Base-by-base conservation (phyloP, 53 echinoderm and acorn worm species). In the Antedon mediterranea region DNA sequence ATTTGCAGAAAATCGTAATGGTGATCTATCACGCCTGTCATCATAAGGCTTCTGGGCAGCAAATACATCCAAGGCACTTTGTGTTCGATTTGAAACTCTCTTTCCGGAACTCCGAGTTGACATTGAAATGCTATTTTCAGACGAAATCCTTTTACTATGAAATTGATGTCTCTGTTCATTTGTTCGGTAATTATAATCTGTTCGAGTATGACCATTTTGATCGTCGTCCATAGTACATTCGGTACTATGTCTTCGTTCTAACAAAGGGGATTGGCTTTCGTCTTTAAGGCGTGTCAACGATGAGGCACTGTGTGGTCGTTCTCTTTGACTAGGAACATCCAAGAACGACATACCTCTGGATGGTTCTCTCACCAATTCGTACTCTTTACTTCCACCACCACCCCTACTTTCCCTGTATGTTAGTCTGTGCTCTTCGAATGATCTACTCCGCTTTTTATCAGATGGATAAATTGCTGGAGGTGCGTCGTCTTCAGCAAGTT, bases 41-140 rank as follows among this genome's bases (percentile, higher is more conserved):
- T 44, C 76, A 20, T 80, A 75, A 34, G 86, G 85, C 71, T 87
- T 83, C 79, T 91, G 84, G 27, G 84, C 91, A 33, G 86, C 82
- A 3, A 94, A 84, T 27, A 94, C 94, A 57, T 94, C 94, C 9
- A 87, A 83, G 0, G 91, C 91, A 73, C 94, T 94, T 43, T 91
- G 94, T 23, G 94, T 91, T 73, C 94, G 80, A 34, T 89, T 83
- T 78, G 89, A 91, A 73, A 85, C 86, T 72, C 94, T 57, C 0
- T 82, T 89, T 20, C 89, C 83, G 27, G 82, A 72, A 37, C 87
- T 80, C 30, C 85, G 81, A 28, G 80, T 77, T 37, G 82, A 76
- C 29, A 91, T 90, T 43, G 91, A 85, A 18, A 94, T 86, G 32
- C 88, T 90, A 6, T 89, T 91, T 75, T 94, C 94, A 0, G 94